Conservation (phyloP, 1,140 invertebrate species). For the Leptinotarsa defecta region DNA sequence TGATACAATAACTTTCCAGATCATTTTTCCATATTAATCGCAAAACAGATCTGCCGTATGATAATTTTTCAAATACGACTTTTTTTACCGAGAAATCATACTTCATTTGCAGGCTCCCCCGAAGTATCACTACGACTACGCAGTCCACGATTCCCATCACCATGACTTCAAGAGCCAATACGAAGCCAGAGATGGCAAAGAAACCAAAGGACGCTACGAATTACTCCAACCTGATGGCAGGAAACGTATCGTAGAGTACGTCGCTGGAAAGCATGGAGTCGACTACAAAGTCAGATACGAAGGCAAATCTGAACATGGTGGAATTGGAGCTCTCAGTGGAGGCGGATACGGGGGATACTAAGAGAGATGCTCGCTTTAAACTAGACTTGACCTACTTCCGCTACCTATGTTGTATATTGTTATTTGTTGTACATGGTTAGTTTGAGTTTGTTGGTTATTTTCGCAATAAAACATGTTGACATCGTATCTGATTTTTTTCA, state of each 20-base stretch:
- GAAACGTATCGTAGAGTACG: slow-evolving; percentile 56
- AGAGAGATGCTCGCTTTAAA: slow-evolving; percentile 14
- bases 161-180: slow-evolving; percentile 47
- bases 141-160: slow-evolving; percentile 42
- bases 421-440: slow-evolving; percentile 32
- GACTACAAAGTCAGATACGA: slow-evolving; percentile 69
- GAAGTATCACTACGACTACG: slow-evolving; percentile 47
- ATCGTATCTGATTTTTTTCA: background rate
- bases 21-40: too few species aligned
- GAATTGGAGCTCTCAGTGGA: slow-evolving; percentile 35
- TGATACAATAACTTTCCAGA: too few species aligned
- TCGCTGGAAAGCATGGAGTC: slow-evolving; percentile 64
- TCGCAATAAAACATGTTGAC: slow-evolving; percentile 43
- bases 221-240: slow-evolving; percentile 57
- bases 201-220: slow-evolving; percentile 57
- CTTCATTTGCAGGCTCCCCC: slow-evolving; percentile 53
- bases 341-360: slow-evolving; percentile 7
- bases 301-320: slow-evolving; percentile 42
- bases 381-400: slow-evolving; percentile 22
- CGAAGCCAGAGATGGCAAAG: slow-evolving; percentile 50
- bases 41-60: too few species aligned
- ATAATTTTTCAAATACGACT: too few species aligned
- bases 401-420: slow-evolving; percentile 41
- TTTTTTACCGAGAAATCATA: too few species aligned
- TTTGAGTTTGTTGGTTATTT: slow-evolving; percentile 27